Conservation (phyloP, 2,888 invertebrate species). For the Cosmia trapezina region DNA sequence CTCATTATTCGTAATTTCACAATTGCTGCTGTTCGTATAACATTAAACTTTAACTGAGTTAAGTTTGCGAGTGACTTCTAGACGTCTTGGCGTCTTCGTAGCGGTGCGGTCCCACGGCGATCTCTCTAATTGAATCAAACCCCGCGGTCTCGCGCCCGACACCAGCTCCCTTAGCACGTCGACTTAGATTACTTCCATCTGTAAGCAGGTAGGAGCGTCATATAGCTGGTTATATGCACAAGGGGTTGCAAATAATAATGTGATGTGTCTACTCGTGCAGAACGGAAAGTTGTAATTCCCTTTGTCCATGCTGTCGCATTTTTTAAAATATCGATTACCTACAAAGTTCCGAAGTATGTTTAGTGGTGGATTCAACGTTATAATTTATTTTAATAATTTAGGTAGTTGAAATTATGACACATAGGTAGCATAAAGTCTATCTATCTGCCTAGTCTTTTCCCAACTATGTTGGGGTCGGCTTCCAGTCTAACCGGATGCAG, state of each 20-base stretch:
- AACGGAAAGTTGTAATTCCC: conserved; percentile 22
- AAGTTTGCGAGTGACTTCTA: conserved; percentile 53
- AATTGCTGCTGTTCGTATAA: conserved; percentile 21
- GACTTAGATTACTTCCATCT: conserved; percentile 83
- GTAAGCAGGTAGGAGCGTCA: conserved; percentile 40
- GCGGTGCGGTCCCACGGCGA: conserved; percentile 74
- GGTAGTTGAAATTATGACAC: too few species aligned
- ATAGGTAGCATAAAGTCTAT: too few species aligned
- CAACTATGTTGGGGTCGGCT: too few species aligned
- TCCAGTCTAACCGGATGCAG: too few species aligned
- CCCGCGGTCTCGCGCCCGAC: conserved; percentile 73
- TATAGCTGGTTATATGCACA: conserved; percentile 57
- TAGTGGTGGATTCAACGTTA: too few species aligned
- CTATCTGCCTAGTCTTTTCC: too few species aligned
- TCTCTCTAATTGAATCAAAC: conserved; percentile 85
- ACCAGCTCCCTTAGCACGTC: conserved; percentile 84
- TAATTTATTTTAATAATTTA: too few species aligned
- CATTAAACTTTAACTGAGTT: conserved; percentile 51
- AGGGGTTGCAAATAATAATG: conserved; percentile 46
- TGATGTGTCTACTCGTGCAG: conserved; percentile 13
- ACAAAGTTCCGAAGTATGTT: too few species aligned
- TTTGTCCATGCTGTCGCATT: not conserved
- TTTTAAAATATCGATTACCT: not conserved
- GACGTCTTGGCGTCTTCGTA: conserved; percentile 54
- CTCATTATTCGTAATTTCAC: conserved; percentile 4